Percentiles rank a stretch among this genome's conserved stretches.
These are phyloP conservation scores for Andrena fulva DNA, from an alignment of 2,888 invertebrate species.

Conservation along the genomic window DNA sequence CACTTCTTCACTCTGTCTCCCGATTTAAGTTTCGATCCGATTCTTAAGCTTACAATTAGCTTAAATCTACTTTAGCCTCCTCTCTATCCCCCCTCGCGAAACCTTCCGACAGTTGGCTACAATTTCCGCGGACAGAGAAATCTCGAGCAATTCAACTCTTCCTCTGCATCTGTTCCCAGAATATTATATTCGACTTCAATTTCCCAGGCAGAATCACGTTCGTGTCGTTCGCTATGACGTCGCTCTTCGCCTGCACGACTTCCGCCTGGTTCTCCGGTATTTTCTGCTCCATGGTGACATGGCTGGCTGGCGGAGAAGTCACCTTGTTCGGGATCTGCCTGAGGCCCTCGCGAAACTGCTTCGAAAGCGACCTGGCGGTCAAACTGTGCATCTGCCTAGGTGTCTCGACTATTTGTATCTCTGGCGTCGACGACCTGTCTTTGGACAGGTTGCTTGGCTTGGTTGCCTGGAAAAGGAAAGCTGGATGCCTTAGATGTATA, in stretches of 20 bases:
- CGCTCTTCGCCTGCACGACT: constrained; percentile 56
- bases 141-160: constrained; percentile 59
- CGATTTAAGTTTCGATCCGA: constrained; percentile 5
- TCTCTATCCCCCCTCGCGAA: background rate
- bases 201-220: constrained; percentile 78
- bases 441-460: constrained; percentile 57
- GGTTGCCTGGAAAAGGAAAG: constrained; percentile 36
- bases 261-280: constrained; percentile 68
- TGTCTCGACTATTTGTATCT: constrained; percentile 80
- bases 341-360: constrained; percentile 90
- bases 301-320: constrained; percentile 69
- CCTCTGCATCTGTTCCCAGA: constrained; percentile 82
- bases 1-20: background rate
- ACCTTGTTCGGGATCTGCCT: constrained; percentile 78
- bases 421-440: constrained; percentile 78
- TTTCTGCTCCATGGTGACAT: constrained; percentile 63
- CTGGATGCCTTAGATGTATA: background rate
- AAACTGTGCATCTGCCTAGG: constrained; percentile 89
- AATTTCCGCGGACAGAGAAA: background rate
- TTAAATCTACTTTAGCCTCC: background rate
- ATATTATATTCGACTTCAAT: constrained; percentile 81
- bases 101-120: background rate
- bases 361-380: constrained; percentile 92
- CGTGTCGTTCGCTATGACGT: constrained; percentile 67
- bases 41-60: background rate